These are phyloP conservation scores for Lemur catta DNA, from an alignment of 2,797 vertebrate species.

Conservation along the genomic window DNA sequence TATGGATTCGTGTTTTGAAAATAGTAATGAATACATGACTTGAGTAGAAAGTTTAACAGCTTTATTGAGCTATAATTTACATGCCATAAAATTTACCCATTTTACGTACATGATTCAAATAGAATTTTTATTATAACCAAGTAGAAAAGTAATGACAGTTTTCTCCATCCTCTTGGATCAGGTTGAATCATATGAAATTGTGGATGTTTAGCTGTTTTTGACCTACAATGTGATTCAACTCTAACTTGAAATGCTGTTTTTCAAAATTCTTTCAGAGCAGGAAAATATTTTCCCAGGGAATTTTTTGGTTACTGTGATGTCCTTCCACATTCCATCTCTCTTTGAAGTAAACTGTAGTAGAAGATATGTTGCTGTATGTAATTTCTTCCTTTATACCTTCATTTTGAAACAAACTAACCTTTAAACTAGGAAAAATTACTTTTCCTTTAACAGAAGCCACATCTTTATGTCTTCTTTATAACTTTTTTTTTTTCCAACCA, in stretches of 20 bases:
- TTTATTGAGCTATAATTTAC: conserved; percentile 7
- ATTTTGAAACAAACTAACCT: background rate
- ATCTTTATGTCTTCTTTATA: background rate
- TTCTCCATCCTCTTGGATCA: background rate
- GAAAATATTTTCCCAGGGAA: conserved; percentile 6
- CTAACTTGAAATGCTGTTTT: background rate
- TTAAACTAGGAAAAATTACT: background rate
- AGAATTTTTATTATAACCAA: conserved; percentile 38
- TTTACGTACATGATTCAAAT: background rate
- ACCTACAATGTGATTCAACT: background rate
- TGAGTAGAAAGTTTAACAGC: conserved; percentile 18
- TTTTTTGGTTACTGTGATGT: background rate
- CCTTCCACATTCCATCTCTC: background rate
- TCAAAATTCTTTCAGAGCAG: conserved; percentile 24
- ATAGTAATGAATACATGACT: background rate
- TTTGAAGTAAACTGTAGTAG: background rate
- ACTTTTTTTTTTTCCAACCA: background rate
- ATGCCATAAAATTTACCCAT: background rate
- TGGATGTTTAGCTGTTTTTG: background rate
- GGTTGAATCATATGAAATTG: background rate
- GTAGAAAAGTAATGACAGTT: background rate
- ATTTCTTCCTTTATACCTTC: background rate
- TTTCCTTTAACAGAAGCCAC: background rate
- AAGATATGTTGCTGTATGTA: background rate
- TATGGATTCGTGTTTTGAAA: conserved; percentile 35